Evolutionary conservation across 64 coral and sea anemone species (phyloP).

Genomic region (Platygyra sinensis): DNA sequence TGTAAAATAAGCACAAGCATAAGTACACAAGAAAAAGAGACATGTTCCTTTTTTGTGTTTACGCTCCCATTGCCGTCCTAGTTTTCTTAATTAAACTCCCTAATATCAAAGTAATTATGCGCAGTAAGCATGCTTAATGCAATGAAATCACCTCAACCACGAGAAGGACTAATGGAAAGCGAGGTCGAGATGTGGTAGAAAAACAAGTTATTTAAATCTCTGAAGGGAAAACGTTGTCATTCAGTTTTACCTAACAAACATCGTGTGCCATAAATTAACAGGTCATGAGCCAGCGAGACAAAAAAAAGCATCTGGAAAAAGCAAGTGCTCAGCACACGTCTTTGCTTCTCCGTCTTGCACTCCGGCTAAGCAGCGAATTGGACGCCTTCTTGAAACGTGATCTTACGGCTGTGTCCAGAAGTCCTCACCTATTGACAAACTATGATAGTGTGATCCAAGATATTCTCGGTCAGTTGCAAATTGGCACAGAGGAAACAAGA

Average conservation of each 20-base stretch:
- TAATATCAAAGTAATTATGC: too few relatives aligned
- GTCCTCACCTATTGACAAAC: neutral
- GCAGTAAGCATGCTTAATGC: too few relatives aligned
- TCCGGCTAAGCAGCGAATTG: neutral
- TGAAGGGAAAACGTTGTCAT: too few relatives aligned
- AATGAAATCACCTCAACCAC: too few relatives aligned
- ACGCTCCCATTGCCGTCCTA: too few relatives aligned
- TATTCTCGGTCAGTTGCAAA: constrained; percentile 10
- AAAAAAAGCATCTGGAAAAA: neutral
- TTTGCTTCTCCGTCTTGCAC: neutral
- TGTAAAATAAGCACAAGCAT: too few relatives aligned
- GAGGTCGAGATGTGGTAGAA: too few relatives aligned
- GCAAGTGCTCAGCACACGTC: neutral
- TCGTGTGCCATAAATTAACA: neutral
- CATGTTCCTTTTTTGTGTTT: too few relatives aligned
- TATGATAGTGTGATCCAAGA: constrained; percentile 19
- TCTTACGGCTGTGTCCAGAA: neutral
- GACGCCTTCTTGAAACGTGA: neutral
- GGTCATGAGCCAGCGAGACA: constrained; percentile 14
- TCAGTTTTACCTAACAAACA: neutral
- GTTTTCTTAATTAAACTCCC: too few relatives aligned
- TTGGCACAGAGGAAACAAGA: neutral
- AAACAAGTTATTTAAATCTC: too few relatives aligned
- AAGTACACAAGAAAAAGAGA: too few relatives aligned
- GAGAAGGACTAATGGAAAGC: too few relatives aligned